Evolutionary conservation across 2,113 vertebrate species (phyloP).

Genomic region (Oreochromis tanganicae): DNA sequence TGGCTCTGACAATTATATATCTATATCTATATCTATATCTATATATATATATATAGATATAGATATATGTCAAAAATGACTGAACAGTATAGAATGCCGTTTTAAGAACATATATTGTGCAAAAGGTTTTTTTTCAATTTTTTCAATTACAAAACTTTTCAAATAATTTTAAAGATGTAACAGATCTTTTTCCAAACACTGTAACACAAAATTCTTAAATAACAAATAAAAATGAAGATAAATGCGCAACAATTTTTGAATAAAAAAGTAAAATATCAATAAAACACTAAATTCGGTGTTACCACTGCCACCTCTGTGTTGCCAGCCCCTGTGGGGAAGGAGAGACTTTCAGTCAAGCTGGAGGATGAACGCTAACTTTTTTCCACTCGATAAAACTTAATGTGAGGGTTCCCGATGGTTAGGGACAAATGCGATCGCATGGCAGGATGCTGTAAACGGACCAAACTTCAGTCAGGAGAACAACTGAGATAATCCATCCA

Average conservation of each 20-base stretch:
- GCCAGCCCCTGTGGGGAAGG: no score
- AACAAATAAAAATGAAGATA: neutral
- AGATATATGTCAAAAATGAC: neutral
- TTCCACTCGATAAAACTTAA: fast-evolving
- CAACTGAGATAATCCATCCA: no score
- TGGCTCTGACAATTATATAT: neutral
- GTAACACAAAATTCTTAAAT: neutral
- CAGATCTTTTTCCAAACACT: neutral
- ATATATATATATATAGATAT: no score
- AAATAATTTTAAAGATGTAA: neutral
- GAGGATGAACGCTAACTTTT: neutral
- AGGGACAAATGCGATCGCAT: fast-evolving
- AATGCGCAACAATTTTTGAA: neutral
- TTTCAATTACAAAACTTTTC: neutral
- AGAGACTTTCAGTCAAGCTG: neutral
- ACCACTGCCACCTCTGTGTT: no score
- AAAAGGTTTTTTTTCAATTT: fast-evolving
- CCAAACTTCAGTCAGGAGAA: neutral
- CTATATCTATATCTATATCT: no score
- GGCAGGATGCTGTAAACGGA: neutral
- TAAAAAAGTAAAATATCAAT: neutral
- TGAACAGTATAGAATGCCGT: fast-evolving
- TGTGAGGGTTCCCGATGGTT: neutral
- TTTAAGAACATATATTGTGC: neutral
- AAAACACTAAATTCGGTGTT: neutral